Evolutionary conservation across 2,888 invertebrate species (phyloP).

Genomic region (Pachliopta kotzebuea): DNA sequence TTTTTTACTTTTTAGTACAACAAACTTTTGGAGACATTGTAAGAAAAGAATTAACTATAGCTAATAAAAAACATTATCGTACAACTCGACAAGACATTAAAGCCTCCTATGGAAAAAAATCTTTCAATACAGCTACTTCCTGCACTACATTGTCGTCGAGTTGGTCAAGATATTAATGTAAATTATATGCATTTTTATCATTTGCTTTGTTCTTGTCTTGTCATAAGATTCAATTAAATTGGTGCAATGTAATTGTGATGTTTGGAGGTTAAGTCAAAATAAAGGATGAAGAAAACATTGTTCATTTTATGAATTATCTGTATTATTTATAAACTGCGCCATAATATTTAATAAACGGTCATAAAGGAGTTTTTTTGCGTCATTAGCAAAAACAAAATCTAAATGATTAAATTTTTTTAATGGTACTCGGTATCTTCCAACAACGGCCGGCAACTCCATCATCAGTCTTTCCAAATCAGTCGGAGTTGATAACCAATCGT

Average conservation of each 20-base stretch:
- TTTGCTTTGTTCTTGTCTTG: slow-evolving; percentile 1
- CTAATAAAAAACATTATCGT: slow-evolving; percentile 38
- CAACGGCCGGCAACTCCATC: slow-evolving; percentile 57
- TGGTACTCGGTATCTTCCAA: slow-evolving; percentile 73
- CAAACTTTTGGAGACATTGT: slow-evolving; percentile 62
- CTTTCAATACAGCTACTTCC: slow-evolving; percentile 43
- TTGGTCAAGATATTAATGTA: slow-evolving; percentile 34
- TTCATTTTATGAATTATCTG: not conserved
- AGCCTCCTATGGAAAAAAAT: slow-evolving; percentile 49
- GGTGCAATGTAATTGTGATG: slow-evolving; percentile 14
- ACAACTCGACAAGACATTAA: slow-evolving; percentile 47
- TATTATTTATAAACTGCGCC: slow-evolving; percentile 50
- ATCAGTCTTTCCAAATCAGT: slow-evolving; percentile 65
- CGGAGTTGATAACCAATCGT: slow-evolving; percentile 74
- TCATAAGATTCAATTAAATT: slow-evolving; percentile 12
- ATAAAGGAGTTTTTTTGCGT: slow-evolving; percentile 81
- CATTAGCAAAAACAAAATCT: slow-evolving; percentile 80
- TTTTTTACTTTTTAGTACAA: slow-evolving; percentile 52
- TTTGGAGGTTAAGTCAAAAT: slow-evolving; percentile 13
- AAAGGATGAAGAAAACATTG: not conserved
- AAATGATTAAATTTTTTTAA: slow-evolving; percentile 76
- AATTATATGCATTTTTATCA: slow-evolving; percentile 7
- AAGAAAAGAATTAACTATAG: slow-evolving; percentile 54
- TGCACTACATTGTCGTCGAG: slow-evolving; percentile 43
- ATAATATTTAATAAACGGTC: slow-evolving; percentile 70